These are phyloP conservation scores for Pterostichus niger DNA, from an alignment of 2,888 invertebrate genomes.

Conservation along the genomic window DNA sequence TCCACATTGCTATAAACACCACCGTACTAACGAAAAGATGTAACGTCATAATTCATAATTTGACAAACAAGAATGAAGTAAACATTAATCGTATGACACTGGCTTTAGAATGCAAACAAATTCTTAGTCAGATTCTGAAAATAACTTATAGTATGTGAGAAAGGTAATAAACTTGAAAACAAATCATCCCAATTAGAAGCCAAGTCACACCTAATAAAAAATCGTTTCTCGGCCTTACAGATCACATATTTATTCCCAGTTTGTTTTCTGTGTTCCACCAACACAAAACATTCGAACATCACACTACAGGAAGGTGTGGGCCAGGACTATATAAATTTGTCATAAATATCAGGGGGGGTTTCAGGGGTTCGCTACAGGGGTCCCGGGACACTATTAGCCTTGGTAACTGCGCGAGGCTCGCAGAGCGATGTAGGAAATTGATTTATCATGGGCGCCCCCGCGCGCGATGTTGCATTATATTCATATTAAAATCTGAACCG, in stretches of 20 bases:
- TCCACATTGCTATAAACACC: no score
- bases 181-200: constrained; percentile 12
- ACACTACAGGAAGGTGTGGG: constrained; percentile 40
- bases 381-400: constrained; percentile 49
- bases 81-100: no score
- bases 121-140: no score
- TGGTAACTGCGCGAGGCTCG: neutral
- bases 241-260: constrained; percentile 5
- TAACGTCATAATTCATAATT: no score
- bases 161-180: neutral
- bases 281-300: neutral
- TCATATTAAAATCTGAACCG: constrained; percentile 59
- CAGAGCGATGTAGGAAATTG: constrained; percentile 58
- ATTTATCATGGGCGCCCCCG: constrained; percentile 58
- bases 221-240: neutral
- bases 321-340: constrained; percentile 61
- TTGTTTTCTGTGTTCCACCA: neutral
- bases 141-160: no score
- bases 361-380: constrained; percentile 13
- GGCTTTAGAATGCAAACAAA: no score
- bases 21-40: no score
- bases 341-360: constrained; percentile 48
- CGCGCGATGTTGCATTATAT: constrained; percentile 50
- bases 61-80: no score
- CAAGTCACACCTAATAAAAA: constrained; percentile 48